These are phyloP conservation scores for Trilocha varians DNA, from an alignment of 2,888 invertebrate genomes.

Conservation along the genomic window DNA sequence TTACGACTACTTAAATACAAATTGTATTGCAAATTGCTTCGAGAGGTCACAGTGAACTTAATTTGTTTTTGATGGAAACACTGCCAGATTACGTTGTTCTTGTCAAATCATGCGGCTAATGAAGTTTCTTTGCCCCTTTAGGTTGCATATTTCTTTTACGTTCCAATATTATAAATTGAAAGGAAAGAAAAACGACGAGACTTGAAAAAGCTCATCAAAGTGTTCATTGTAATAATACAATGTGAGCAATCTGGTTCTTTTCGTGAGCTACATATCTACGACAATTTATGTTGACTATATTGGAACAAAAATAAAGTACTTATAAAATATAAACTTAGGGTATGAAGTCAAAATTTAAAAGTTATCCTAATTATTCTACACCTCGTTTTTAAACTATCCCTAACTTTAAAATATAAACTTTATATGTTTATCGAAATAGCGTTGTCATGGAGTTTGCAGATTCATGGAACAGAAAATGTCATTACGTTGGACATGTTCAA, in stretches of 20 bases:
- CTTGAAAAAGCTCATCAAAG: slow-evolving; percentile 39
- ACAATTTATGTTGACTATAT: slow-evolving; percentile 6
- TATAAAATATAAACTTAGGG: no score
- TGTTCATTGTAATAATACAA: slow-evolving; percentile 43
- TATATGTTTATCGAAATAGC: no score
- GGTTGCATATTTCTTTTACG: slow-evolving; percentile 7
- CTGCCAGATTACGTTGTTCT: slow-evolving; percentile 46
- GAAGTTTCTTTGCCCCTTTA: slow-evolving; percentile 34
- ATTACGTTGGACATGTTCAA: slow-evolving; percentile 60
- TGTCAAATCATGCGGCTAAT: slow-evolving; percentile 65
- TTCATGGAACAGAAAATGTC: slow-evolving; percentile 41
- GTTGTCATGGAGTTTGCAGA: slow-evolving; percentile 11
- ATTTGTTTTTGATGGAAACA: slow-evolving; percentile 59
- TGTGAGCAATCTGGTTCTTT: slow-evolving; percentile 38
- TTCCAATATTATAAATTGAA: background rate
- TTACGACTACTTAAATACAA: slow-evolving; percentile 12
- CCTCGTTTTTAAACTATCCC: no score
- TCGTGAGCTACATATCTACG: slow-evolving; percentile 12
- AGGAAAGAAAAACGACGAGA: slow-evolving; percentile 10
- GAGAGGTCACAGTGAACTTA: slow-evolving; percentile 38
- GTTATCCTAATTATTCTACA: no score
- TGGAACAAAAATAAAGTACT: no score
- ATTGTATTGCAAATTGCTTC: slow-evolving; percentile 33
- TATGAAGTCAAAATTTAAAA: no score
- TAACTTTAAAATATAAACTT: slow-evolving; percentile 9